Evolutionary conservation across 2,888 invertebrate species (phyloP), one percentile per base, ranked within the genome.

Genomic region (Pseudococcus jackbeardsleyi): DNA sequence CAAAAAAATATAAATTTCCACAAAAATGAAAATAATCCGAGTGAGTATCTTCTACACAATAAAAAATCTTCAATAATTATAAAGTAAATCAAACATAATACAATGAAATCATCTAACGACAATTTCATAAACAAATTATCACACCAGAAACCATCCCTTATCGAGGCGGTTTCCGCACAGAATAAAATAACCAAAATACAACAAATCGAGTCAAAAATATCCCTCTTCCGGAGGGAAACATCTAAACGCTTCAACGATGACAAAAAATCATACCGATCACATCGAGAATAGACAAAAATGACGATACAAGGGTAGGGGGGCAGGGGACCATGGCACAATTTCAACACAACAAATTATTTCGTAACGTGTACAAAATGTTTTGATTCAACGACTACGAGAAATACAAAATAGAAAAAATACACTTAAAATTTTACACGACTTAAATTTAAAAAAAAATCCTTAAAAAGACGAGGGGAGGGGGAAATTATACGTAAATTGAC

Each of bases 401-500:
- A 64, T 59, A 64, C 8, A 22, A n/a, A 64, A 22, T 22, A 22
- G 19, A 82, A 46, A 82, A 82, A 79, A 42, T 46, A 42, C 9
- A 46, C 46, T 2, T n/a, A 82, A 46, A 46, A 79, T 79, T 46
- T 46, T 42, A 54, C 26, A 22, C 15, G 39, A 12, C 46, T 72
- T 72, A 39, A 17, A 33, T 33, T 68, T 17, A 5, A 64, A 64
- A 72, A 1, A 68, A 22, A 68, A 68, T 39, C 33, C 42, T 42
- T 42, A 22, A 26, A 33, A 72, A 72, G n/a, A 72, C 22, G 19
- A 19, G 64, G 64, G 22, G 19, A 64, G 19, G 42, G 42, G 42
- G 42, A 19, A 72, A 46, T 33, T 42, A 82, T 11, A 46, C 79
- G 46, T 82, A 82, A 82, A 46, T 82, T 82, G 42, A 82, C 79